Percentiles rank a stretch among this genome's conserved stretches.
phyloP scores from a whole-genome alignment of 2,113 vertebrate genomes.

The Gymnorhina tibicen region DNA sequence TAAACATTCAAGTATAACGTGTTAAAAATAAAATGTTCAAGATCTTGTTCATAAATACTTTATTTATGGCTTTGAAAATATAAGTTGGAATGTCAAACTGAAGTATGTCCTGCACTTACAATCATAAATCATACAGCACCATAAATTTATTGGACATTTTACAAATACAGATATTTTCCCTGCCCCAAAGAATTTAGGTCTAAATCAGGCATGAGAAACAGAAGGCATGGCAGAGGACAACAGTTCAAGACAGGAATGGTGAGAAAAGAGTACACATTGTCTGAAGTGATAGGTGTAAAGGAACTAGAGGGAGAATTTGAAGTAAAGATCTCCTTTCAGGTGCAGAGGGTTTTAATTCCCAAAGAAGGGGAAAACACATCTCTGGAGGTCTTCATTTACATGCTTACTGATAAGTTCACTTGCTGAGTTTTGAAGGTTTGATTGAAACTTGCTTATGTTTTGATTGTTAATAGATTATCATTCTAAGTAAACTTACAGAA shows the following conservation, averaged over 20 bases:
- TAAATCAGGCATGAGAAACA: conserved; percentile 25
- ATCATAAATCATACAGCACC: conserved; percentile 22
- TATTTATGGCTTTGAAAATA: conserved; percentile 59
- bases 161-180: conserved; percentile 29
- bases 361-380: not conserved
- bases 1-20: conserved; percentile 9
- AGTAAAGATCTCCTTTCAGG: not conserved
- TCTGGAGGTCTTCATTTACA: not conserved
- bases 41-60: conserved; percentile 40
- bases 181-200: not conserved
- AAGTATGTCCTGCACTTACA: conserved; percentile 25
- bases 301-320: not conserved
- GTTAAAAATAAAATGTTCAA: conserved; percentile 41
- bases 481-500: not conserved
- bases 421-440: not conserved
- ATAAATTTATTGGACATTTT: conserved; percentile 40
- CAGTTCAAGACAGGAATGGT: not conserved
- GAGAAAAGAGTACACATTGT: not conserved
- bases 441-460: not conserved
- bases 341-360: not conserved
- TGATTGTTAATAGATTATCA: not conserved
- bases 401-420: not conserved
- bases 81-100: conserved; percentile 24
- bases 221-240: not conserved
- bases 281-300: not conserved